Base-by-base conservation (phyloP, 2,888 invertebrate genomes). In the Artemia sinica region DNA sequence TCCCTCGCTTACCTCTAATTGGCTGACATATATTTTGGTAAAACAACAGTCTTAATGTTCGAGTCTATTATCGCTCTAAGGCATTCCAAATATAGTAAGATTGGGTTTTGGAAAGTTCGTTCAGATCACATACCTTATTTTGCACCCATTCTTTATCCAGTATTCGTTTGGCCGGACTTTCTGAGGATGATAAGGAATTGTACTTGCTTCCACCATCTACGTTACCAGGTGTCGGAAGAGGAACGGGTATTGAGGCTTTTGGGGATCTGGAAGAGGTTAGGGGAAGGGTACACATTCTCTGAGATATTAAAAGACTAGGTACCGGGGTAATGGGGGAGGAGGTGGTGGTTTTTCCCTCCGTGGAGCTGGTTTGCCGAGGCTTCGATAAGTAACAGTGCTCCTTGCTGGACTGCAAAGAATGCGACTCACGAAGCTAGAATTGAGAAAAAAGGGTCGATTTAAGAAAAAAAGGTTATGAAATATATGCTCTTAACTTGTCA, bases 321-420 rank as follows among this genome's bases (percentile, higher is more conserved):
- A 28, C n/a, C 10, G 63, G 28, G 63, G 63, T 58, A 58, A 58
- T n/a, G 63, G 63, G 63, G 63, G 63, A 18, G 63, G 63, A 8
- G 63, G 63, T 9, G 63, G 63, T 58, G 63, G 63, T 58, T 58
- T 58, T 58, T 28, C 63, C 28, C 63, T 58, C 63, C 63, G 63
- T 58, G 63, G 63, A 58, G 63, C 28, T 58, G 14, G 63, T 8
- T 9, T 28, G 11, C 10, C 63, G 63, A 58, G 10, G 63, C 9
- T 58, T 10, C 63, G 63, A 18, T 58, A 28, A n/a, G 63, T 10
- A 58, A 58, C 63, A 28, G 63, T 58, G 63, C 63, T 58, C 28
- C 63, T 58, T 28, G 63, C 63, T 11, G 63, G 63, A 58, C 63
- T 58, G 63, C 28, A 58, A 28, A 28, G 63, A 58, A 58, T 58